Base-by-base conservation (phyloP, 2,888 invertebrate genomes). In the Lithosia quadra region DNA sequence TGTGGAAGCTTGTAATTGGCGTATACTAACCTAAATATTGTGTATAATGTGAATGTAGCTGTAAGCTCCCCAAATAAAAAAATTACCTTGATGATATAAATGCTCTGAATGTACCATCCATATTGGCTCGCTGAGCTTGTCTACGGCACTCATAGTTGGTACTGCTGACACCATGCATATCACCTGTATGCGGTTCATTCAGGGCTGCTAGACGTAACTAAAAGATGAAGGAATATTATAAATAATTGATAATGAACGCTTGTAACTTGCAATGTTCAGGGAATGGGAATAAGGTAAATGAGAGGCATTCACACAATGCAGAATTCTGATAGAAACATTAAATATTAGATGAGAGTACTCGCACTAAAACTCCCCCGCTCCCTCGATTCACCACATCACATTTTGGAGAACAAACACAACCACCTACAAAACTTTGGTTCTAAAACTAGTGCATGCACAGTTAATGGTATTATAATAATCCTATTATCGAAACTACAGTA, bases 111-210 rank as follows among this genome's bases (percentile, higher is more conserved):
- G 98, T 98, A 72, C 98, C 98, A 79, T 97, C 96, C 75, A 99
- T 96, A 60, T 98, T 98, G 21, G 98, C 98, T 78, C 97, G 95
- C 75, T 97, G 96, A 0, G 99, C 98, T 94, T 99, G 98, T 72
- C 98, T 96, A 91, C 98, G 98, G 90, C 99, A 99, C 78, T 97
- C 97, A 85, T 98, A 98, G 94, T 99, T 99, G 24, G 98, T 98
- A 58, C 98, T 99, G 72, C 98, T 96, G 49, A 99, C 97, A 0
- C 99, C 99, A 84, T 98, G 97, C 95, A 99, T 97, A 88, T 99
- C 98, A 8, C 99, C 99, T 7, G 97, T 97, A 86, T 97, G 97
- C 0, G 99, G 98, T 87, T 98, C 97, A 92, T 99, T 99, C 78
- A 99, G 93, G 0, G 99, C 99, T 43, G 98, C 98, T 95, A 99